These are phyloP conservation scores for Brachionus rubens DNA, from an alignment of 1,140 invertebrate species.

Conservation along the genomic window DNA sequence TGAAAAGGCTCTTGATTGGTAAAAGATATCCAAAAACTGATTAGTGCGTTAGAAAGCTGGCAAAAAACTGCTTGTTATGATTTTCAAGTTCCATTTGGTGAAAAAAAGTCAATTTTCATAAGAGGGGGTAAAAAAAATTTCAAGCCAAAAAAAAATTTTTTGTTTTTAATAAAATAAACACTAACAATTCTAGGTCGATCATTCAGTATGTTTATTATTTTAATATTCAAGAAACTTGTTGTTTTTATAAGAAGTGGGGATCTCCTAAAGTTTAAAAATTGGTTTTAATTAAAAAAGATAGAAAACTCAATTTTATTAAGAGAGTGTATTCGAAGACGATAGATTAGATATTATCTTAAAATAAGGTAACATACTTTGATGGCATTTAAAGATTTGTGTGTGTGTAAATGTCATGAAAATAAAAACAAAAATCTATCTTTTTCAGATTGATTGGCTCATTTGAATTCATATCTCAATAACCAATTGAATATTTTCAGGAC, in stretches of 20 bases:
- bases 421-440: neutral
- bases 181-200: slow-evolving; percentile 19
- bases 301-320: slow-evolving; percentile 11
- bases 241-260: neutral
- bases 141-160: too few species aligned
- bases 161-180: too few species aligned
- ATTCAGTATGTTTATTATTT: slow-evolving; percentile 40
- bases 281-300: slow-evolving; percentile 28
- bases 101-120: too few species aligned
- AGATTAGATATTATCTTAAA: slow-evolving; percentile 39
- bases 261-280: slow-evolving; percentile 39
- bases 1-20: too few species aligned
- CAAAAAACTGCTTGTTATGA: too few species aligned
- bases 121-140: too few species aligned
- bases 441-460: slow-evolving; percentile 19
- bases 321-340: too few species aligned
- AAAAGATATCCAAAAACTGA: too few species aligned
- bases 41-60: too few species aligned
- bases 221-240: slow-evolving; percentile 1
- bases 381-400: neutral
- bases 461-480: neutral
- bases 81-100: too few species aligned
- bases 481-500: slow-evolving; percentile 8
- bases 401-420: slow-evolving; percentile 25
- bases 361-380: slow-evolving; percentile 31